Conservation (phyloP, 2,888 invertebrate genomes). For the Meteorus colon region DNA sequence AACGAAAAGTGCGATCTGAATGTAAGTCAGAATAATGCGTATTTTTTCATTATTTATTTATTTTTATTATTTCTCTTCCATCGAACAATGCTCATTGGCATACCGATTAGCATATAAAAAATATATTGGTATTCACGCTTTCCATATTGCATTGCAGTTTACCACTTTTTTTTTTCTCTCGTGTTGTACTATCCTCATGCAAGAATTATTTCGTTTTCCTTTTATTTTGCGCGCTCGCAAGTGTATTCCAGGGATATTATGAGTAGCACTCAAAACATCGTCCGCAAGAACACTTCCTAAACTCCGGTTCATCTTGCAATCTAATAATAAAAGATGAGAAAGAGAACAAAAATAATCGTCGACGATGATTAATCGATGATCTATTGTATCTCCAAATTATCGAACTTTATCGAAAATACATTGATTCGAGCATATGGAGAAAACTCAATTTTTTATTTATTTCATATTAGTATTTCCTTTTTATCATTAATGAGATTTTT, state of each 20-base stretch:
- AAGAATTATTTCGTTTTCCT: conserved; percentile 48
- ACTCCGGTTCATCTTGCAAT: neutral
- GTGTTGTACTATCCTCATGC: conserved; percentile 56
- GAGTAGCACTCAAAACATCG: neutral
- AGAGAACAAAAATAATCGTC: conserved; percentile 10
- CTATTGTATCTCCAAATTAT: conserved; percentile 4
- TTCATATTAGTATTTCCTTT: conserved; percentile 9
- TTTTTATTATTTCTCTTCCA: conserved; percentile 38
- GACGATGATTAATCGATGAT: conserved; percentile 4
- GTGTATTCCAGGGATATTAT: neutral
- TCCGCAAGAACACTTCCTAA: neutral
- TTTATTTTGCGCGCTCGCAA: conserved; percentile 36
- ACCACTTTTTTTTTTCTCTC: conserved; percentile 58
- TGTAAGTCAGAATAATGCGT: conserved; percentile 62
- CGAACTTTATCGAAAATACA: conserved; percentile 18
- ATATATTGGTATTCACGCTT: conserved; percentile 71
- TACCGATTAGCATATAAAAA: conserved; percentile 70
- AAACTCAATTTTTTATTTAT: conserved; percentile 13
- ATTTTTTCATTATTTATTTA: conserved; percentile 11
- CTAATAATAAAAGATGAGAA: neutral
- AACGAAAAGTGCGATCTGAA: conserved; percentile 47
- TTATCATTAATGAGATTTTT: conserved; percentile 11
- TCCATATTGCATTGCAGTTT: conserved; percentile 69
- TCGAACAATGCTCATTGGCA: conserved; percentile 63
- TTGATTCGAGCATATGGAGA: conserved; percentile 10